Evolutionary conservation across 2,888 invertebrate genomes (phyloP), one percentile per base, ranked within the genome.

Genomic region (Cheilosia vulpina): DNA sequence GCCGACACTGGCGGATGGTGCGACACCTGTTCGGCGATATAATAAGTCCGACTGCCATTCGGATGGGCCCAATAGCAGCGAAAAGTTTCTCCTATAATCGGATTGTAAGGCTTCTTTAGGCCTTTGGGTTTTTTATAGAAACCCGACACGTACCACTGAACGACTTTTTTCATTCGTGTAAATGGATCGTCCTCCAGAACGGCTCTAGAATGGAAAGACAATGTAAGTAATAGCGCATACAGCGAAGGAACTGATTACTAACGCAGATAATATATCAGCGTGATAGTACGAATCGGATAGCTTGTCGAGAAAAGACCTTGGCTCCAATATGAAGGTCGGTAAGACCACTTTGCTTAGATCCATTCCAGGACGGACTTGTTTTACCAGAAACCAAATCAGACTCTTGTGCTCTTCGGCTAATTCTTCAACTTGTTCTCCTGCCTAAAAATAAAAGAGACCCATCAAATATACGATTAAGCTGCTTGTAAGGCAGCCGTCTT

Each of bases 281-380:
- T 98, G 98, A 91, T 98, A 98, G 92, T 98, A 98, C 68, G 97
- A 98, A 92, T 98, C 98, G 0, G 97, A 95, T 0, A 98, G 93
- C 92, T 98, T 98, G 92, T 98, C 98, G 50, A 98, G 93, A 92
- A 98, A 98, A 0, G 98, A 98, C 57, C 98, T 93, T 0, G 98
- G 98, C 91, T 98, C 98, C 88, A 98, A 93, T 75, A 98, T 98
- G 91, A 98, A 98, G 0, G 98, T 98, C 0, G 98, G 98, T 88
- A 98, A 93, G 15, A 98, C 98, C 55, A 98, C 97, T 87, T 92
- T 92, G 88, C 94, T 93, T 38, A 98, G 93, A 93, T 98, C 98
- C 98, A 98, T 98, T 60, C 98, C 98, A 0, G 98, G 98, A 17
- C 98, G 94, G 43, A 98, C 97, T 94, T 98, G 98, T 92, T 98